Percentiles rank a stretch among this genome's conserved stretches.
These are phyloP conservation scores for Hecatera dysodea DNA, from an alignment of 2,888 invertebrate genomes.

Conservation along the genomic window DNA sequence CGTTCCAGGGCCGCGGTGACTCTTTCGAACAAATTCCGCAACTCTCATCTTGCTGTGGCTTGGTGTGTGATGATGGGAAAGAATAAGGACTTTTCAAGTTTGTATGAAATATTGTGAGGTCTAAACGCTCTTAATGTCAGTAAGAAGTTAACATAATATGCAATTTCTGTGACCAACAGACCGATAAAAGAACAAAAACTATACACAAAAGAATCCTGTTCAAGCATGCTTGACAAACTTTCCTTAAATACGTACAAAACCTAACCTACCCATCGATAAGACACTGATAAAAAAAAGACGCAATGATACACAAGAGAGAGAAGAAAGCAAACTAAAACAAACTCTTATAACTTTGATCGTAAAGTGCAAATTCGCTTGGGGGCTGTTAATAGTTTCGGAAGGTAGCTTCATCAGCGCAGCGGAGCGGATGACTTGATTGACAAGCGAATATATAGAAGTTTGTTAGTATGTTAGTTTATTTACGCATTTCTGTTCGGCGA, in stretches of 20 bases:
- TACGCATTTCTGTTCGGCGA: slow-evolving; percentile 11
- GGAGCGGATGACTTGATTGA: slow-evolving; percentile 59
- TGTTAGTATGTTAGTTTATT: slow-evolving; percentile 29
- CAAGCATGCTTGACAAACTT: slow-evolving; percentile 40
- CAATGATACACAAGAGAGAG: slow-evolving; percentile 48
- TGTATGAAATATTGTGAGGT: too few relatives aligned
- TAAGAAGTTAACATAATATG: too few relatives aligned
- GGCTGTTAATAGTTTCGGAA: slow-evolving; percentile 48
- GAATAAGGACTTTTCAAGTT: too few relatives aligned
- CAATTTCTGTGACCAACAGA: too few relatives aligned
- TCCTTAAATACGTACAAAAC: slow-evolving; percentile 25
- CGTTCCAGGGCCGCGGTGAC: too few relatives aligned
- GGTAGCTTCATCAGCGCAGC: slow-evolving; percentile 42
- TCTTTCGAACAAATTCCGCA: too few relatives aligned
- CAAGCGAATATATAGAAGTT: slow-evolving; percentile 48
- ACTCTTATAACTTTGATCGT: slow-evolving; percentile 26
- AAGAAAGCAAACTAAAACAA: slow-evolving; percentile 35
- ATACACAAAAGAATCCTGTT: not conserved
- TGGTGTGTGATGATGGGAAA: too few relatives aligned
- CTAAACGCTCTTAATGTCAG: too few relatives aligned
- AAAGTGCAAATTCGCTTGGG: slow-evolving; percentile 54
- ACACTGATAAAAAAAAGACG: slow-evolving; percentile 52
- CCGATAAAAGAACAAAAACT: too few relatives aligned
- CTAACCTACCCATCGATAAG: slow-evolving; percentile 52
- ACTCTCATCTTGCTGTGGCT: too few relatives aligned